phyloP scores from a whole-genome alignment of 1,140 invertebrate species.

The Grapholita molesta region DNA sequence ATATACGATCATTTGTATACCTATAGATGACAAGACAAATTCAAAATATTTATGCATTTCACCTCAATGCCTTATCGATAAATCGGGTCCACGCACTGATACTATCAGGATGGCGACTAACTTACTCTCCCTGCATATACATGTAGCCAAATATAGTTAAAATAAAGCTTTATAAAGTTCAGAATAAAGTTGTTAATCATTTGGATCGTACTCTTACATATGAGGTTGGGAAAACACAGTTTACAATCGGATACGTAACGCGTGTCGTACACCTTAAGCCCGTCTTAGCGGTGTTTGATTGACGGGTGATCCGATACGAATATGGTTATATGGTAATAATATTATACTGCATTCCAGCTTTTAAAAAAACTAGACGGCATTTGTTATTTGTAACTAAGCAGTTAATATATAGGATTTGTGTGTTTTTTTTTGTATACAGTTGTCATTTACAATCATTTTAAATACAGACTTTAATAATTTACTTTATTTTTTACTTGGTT shows the following conservation, averaged over 20 bases:
- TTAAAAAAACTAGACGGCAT: neutral
- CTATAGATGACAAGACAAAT: constrained; percentile 5
- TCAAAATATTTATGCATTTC: constrained; percentile 14
- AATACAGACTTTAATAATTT: no score
- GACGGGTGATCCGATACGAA: constrained; percentile 31
- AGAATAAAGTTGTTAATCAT: neutral
- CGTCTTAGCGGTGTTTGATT: constrained; percentile 22
- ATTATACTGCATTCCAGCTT: neutral
- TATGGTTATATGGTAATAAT: constrained; percentile 21
- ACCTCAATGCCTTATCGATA: neutral
- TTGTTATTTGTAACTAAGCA: no score
- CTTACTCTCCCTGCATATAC: neutral
- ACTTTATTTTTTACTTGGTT: no score
- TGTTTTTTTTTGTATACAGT: no score
- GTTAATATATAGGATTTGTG: no score
- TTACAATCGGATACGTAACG: neutral
- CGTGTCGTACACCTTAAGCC: constrained; percentile 8
- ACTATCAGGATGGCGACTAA: neutral
- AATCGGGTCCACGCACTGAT: constrained; percentile 1
- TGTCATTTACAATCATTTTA: no score
- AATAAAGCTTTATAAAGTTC: neutral
- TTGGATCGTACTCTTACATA: neutral
- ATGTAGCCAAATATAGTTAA: neutral
- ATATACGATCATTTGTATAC: neutral
- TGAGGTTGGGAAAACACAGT: neutral